Conservation (phyloP, 2,888 invertebrate genomes). For the Acanthosepion pharaonis region DNA sequence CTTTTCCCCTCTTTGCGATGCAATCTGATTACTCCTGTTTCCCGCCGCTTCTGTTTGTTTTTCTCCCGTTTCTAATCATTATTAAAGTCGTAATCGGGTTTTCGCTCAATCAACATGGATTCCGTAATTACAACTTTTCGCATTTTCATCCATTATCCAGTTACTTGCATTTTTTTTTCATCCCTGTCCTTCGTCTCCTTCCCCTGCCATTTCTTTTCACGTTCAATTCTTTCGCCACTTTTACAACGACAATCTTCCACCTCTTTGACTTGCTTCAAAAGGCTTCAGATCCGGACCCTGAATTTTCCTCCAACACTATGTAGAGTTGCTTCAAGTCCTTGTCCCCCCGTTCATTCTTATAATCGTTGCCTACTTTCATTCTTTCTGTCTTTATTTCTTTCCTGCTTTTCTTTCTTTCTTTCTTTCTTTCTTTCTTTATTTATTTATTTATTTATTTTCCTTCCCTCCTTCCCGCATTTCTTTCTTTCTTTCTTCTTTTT, state of each 20-base stretch:
- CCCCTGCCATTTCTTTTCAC: not conserved
- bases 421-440: too few species aligned
- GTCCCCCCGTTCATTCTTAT: not conserved
- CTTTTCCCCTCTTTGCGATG: not conserved
- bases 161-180: not conserved
- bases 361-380: not conserved
- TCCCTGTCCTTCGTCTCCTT: not conserved
- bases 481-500: too few species aligned
- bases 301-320: not conserved
- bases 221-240: too few species aligned
- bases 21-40: constrained; percentile 6
- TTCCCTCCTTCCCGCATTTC: too few species aligned
- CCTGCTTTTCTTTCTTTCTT: too few species aligned
- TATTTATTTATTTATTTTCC: too few species aligned
- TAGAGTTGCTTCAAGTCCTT: not conserved
- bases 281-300: not conserved
- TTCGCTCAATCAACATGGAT: constrained; percentile 5
- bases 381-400: too few species aligned
- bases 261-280: not conserved
- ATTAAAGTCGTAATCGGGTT: constrained; percentile 13
- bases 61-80: not conserved
- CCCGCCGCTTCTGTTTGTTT: not conserved
- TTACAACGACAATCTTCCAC: not conserved
- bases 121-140: constrained; percentile 16
- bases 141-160: constrained; percentile 14